These are phyloP conservation scores for Ornithorhynchus anatinus DNA, from an alignment of 2,113 vertebrate species.

Conservation along the genomic window DNA sequence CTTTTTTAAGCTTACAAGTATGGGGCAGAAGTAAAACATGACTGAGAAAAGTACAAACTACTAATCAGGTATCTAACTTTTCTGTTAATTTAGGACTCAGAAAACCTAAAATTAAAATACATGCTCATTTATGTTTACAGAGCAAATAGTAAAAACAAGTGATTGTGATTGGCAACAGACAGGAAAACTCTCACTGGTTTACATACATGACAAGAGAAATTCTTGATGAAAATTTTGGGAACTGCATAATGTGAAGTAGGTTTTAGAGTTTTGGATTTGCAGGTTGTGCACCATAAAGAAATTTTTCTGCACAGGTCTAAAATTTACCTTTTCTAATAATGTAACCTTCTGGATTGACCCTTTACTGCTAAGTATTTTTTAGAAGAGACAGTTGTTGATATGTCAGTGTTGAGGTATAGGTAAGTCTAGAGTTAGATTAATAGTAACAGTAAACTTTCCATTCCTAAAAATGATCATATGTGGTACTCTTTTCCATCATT, in stretches of 20 bases:
- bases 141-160: not conserved
- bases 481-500: not conserved
- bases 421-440: not conserved
- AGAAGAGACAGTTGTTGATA: not conserved
- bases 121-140: not conserved
- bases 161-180: not conserved
- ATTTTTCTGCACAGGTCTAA: not conserved
- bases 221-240: not conserved
- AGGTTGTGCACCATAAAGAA: not conserved
- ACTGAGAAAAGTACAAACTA: not conserved
- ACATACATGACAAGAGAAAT: not conserved
- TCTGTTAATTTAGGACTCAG: not conserved
- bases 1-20: not conserved
- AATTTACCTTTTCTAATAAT: not conserved
- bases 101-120: not conserved
- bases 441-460: not conserved
- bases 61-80: not conserved
- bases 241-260: not conserved
- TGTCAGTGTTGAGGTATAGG: rapidly evolving
- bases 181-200: not conserved
- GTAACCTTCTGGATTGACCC: not conserved
- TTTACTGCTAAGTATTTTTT: not conserved
- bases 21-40: conserved; percentile 12
- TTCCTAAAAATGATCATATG: not conserved
- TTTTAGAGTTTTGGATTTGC: not conserved